Conservation (phyloP, 92 coral and sea anemone genomes). For the Porites lobata region DNA sequence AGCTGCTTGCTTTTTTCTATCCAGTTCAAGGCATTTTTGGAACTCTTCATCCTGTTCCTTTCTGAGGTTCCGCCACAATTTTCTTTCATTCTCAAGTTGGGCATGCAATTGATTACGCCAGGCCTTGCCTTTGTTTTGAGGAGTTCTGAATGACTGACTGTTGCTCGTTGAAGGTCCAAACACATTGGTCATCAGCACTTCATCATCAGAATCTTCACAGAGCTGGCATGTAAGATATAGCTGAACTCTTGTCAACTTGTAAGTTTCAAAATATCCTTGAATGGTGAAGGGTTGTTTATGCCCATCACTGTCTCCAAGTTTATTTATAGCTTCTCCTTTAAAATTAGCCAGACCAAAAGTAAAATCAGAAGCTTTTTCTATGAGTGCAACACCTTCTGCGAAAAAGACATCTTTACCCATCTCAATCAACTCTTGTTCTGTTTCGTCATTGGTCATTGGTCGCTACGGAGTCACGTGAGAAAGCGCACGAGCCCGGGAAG, state of each 20-base stretch:
- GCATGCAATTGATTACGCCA: slow-evolving; percentile 41
- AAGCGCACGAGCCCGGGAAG: slow-evolving; percentile 17
- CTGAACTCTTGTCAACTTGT: slow-evolving; percentile 38
- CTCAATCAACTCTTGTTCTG: slow-evolving; percentile 39
- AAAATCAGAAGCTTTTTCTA: slow-evolving; percentile 45
- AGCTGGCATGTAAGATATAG: slow-evolving; percentile 49
- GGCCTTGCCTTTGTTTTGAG: slow-evolving; percentile 47
- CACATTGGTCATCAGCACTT: slow-evolving; percentile 47
- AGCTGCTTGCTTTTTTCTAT: slow-evolving; percentile 33
- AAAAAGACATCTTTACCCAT: slow-evolving; percentile 42
- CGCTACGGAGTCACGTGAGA: slow-evolving; percentile 38
- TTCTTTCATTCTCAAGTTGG: slow-evolving; percentile 38
- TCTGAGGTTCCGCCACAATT: slow-evolving; percentile 32
- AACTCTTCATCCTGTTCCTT: slow-evolving; percentile 51
- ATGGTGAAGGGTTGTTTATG: slow-evolving; percentile 47
- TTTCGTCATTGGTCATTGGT: neutral
- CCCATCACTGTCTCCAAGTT: slow-evolving; percentile 34
- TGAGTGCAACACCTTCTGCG: slow-evolving; percentile 30
- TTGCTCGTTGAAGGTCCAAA: slow-evolving; percentile 49
- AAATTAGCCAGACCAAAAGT: slow-evolving; percentile 52
- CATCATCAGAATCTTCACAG: slow-evolving; percentile 52
- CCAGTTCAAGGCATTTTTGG: slow-evolving; percentile 28
- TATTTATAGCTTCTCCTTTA: slow-evolving; percentile 24
- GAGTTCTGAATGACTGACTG: slow-evolving; percentile 37
- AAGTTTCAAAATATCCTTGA: slow-evolving; percentile 48